Conservation (phyloP, 1,140 invertebrate genomes). For the Drosophila kohkoa region DNA sequence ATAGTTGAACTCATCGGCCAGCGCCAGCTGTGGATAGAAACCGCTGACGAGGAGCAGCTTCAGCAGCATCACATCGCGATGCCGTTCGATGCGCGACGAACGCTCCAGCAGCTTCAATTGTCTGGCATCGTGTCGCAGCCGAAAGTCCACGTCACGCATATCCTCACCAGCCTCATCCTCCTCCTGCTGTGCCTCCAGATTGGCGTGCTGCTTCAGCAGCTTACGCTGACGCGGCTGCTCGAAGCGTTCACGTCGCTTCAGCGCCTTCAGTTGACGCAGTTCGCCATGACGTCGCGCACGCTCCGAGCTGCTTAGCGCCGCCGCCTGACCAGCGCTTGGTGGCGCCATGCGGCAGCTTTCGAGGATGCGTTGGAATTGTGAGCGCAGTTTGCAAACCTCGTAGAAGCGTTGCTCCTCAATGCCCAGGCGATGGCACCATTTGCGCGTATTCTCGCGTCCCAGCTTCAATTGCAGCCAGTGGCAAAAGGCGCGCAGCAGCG, state of each 20-base stretch:
- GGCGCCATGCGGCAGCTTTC: conserved; percentile 89
- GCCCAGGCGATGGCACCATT: conserved; percentile 95
- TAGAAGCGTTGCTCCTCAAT: conserved; percentile 98
- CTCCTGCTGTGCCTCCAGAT: conserved; percentile 53
- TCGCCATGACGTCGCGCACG: conserved; percentile 93
- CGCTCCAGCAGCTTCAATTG: conserved; percentile 86
- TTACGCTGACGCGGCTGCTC: conserved; percentile 90
- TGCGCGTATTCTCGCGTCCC: conserved; percentile 85
- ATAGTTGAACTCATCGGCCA: conserved; percentile 97
- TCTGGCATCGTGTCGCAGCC: conserved; percentile 90
- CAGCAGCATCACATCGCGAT: conserved; percentile 93
- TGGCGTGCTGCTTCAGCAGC: conserved; percentile 87
- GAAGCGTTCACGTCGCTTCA: conserved; percentile 89
- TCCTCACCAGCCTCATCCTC: conserved; percentile 89
- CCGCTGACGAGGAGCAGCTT: conserved; percentile 96
- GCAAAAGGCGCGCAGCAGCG: conserved; percentile 94
- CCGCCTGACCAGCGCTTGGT: not conserved
- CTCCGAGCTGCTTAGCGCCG: conserved; percentile 90
- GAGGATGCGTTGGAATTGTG: conserved; percentile 95
- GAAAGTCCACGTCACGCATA: conserved; percentile 96
- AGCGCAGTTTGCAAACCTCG: conserved; percentile 96
- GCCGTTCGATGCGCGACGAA: conserved; percentile 88
- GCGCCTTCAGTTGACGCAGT: conserved; percentile 92
- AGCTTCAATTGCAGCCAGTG: conserved; percentile 94
- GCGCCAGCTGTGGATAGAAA: conserved; percentile 96